Base-by-base conservation (phyloP, 2,888 invertebrate genomes). In the Platycheirus rosarum region DNA sequence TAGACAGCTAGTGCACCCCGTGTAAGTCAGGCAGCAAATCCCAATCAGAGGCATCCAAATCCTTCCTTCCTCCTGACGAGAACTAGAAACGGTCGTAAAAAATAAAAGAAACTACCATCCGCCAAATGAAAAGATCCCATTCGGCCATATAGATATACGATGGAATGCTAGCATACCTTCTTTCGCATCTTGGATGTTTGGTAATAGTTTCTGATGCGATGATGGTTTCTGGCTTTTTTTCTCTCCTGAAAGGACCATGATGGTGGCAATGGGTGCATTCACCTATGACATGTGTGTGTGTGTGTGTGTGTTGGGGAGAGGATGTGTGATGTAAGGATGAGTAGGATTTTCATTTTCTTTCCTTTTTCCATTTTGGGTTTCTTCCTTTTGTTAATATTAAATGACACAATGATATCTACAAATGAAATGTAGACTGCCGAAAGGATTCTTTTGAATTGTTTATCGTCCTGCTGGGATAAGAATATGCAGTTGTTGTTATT, bases 351-450 rank as follows among this genome's bases (percentile, higher is more conserved):
- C 49, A 51, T 53, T 75, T 80, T 40, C 63, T 66, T 55, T 49
- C 65, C 26, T 35, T 60, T 8, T 26, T 26, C 8, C 29, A 55
- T 69, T 74, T 63, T n/a, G n/a, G n/a, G n/a, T n/a, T n/a, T 42
- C 51, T 53, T 73, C 11, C 75, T 70, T 76, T 66, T 75, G 70
- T 65, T 71, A 77, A 68, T 88, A 88, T 88, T 88, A 88, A 88
- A 88, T 89, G 89, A 88, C 89, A 88, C 89, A 87, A 88, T 85
- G 79, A 89, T 89, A 89, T 88, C 89, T 89, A 87, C 89, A 87
- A 88, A 89, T 89, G 88, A 89, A 89, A 89, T 89, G 85, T 80
- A 46, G 60, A 65, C 62, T 55, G 16, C 60, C 65, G 57, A 57
- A 57, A 57, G 65, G 44, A 80, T 70, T 73, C 77, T 44, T 69